These are phyloP conservation scores for Mycteria americana DNA, from an alignment of 2,797 vertebrate species.

Conservation along the genomic window DNA sequence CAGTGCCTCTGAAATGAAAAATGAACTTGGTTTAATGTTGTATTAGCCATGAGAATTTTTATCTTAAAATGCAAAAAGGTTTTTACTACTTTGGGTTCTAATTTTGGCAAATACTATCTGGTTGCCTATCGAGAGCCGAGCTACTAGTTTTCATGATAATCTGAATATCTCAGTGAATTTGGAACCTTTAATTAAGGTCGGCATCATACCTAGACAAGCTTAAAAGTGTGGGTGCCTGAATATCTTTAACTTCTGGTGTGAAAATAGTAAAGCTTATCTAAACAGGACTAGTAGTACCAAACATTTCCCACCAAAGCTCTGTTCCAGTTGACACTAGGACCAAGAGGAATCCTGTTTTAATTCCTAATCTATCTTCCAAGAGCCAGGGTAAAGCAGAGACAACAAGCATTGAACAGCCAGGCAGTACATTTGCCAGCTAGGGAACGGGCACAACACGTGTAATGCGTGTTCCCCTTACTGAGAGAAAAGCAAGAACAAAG, in stretches of 20 bases:
- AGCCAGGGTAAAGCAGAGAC: neutral
- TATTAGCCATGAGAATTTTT: neutral
- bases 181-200: neutral
- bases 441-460: accelerated
- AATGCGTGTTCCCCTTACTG: accelerated
- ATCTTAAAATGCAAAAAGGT: neutral
- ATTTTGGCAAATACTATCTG: neutral
- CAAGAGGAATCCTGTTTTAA: neutral
- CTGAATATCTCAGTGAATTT: neutral
- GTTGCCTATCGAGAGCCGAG: neutral
- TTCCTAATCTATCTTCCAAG: neutral
- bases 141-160: neutral
- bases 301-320: neutral
- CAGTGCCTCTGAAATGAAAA: neutral
- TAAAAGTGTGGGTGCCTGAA: neutral
- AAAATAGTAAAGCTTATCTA: neutral
- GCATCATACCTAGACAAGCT: neutral
- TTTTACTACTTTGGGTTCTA: neutral
- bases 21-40: neutral
- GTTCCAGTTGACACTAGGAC: neutral
- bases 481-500: neutral
- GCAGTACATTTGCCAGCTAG: neutral
- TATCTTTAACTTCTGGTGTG: neutral
- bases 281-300: neutral
- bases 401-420: neutral